Base-by-base conservation (phyloP, 2,113 vertebrate genomes). In the Tauraco erythrolophus region DNA sequence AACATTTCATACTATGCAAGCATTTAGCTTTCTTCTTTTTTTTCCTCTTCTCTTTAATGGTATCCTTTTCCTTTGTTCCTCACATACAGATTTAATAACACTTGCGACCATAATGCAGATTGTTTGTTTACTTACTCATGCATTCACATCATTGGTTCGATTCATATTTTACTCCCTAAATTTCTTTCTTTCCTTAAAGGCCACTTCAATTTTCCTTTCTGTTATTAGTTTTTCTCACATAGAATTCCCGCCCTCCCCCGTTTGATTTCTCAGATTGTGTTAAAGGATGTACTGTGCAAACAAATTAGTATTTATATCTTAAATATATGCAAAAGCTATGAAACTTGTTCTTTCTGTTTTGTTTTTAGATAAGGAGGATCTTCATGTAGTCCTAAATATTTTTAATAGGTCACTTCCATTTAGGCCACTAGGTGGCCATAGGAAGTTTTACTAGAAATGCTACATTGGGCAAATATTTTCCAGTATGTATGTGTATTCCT, bases 251-350 rank as follows among this genome's bases (percentile, higher is more conserved):
- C 56, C 65, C 86, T 97, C 93, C 94, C 95, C 89, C 84, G 91
- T 91, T 94, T 97, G 83, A 95, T 96, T 98, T 98, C 95, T 97
- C 91, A 94, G 96, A 97, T 96, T 97, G 97, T 98, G 87, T 96
- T 92, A 92, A 91, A 98, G 95, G 94, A 97, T 98, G 98, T 98
- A 98, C 97, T 97, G 97, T 98, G 98, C 96, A 98, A 98, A 97
- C 75, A 97, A 98, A 98, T 96, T 96, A 98, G 96, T 98, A 98
- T 98, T 98, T 98, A 98, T 98, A 98, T 98, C 98, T 97, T 96
- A 98, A 98, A 98, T 98, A 98, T 98, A 98, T 97, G 96, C 96
- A 96, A 98, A 97, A 97, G 95, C 92, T 92, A 96, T 97, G 89
- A 94, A 96, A 87, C 58, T 91, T 97, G 98, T 98, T 97, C 96